Evolutionary conservation across 2,797 vertebrate genomes (phyloP).

Genomic region (Thamnophis elegans): DNA sequence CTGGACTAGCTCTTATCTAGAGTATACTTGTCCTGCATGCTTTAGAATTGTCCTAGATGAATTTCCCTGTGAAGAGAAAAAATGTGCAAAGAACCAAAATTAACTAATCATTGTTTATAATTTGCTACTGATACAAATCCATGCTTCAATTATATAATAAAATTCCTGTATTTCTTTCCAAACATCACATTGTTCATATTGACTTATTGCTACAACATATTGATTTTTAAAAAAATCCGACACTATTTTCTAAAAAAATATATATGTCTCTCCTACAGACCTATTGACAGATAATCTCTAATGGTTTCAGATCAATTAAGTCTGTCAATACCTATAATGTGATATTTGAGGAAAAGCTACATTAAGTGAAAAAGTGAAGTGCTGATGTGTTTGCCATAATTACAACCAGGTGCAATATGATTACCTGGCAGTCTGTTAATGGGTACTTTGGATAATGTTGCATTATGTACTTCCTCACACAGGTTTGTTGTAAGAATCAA

Average conservation of each 20-base stretch:
- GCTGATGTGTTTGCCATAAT: background rate
- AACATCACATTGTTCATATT: background rate
- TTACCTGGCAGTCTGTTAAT: background rate
- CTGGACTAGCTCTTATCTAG: background rate
- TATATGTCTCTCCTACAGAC: background rate
- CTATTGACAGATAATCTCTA: background rate
- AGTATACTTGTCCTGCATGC: background rate
- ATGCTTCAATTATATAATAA: background rate
- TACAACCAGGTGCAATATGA: background rate
- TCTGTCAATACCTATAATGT: background rate
- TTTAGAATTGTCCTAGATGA: background rate
- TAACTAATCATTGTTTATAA: background rate
- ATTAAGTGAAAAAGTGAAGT: background rate
- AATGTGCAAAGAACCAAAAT: background rate
- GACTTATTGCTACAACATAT: background rate
- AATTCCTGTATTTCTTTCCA: background rate
- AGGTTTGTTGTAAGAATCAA: background rate
- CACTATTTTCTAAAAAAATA: background rate
- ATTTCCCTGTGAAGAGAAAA: background rate
- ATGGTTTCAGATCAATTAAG: background rate
- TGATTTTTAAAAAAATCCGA: background rate
- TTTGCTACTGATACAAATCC: background rate
- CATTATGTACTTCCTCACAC: background rate
- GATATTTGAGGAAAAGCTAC: background rate
- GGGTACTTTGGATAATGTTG: background rate